Base-by-base conservation (phyloP, 2,797 vertebrate genomes). In the Cynopterus sphinx region DNA sequence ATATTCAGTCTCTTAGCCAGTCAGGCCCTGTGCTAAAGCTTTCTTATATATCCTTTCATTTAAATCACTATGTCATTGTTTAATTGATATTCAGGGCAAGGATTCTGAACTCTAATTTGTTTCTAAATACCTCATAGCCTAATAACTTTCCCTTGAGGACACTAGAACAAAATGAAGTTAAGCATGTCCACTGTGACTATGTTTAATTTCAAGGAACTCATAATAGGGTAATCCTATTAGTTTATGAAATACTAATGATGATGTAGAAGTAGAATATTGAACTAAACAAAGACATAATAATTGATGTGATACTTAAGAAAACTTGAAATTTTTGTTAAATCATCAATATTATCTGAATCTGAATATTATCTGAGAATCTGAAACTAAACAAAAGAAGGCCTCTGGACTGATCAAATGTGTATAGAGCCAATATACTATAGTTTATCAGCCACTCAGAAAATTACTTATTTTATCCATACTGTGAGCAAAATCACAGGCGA, bases 271-370 rank as follows among this genome's bases (percentile, higher is more conserved):
- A 68, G 51, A 93, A 90, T 95, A 39, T 46, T 83, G 63, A 91
- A 74, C 26, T 92, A 84, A 84, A 83, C 49, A 67, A 74, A 81
- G 28, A 36, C 22, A 82, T 3, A 51, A 16, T 86, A 90, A 74
- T 79, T 79, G 59, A 86, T 74, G 74, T 79, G 53, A 86, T 74
- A n/a, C 5, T 12, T 83, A 59, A 57, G 16, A 26, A 33, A 65
- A 74, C 16, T 68, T 92, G 68, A 74, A 53, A 63, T 55, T 95
- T 86, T 95, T 84, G 75, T 91, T 94, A 92, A 95, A 74, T 21
- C 24, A 53, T 92, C 39, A 88, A 2, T 91, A 22, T 82, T 92
- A 65, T 43, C 33, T 33, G 33, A 33, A 33, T 33, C 33, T 33
- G 33, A 33, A 33, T 33, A 33, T 33, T 33, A 85, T 51, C 85